Percentiles rank a stretch among this genome's conserved stretches.
Evolutionary conservation across 2,888 invertebrate species (phyloP).

Genomic region (Coelopa pilipes): DNA sequence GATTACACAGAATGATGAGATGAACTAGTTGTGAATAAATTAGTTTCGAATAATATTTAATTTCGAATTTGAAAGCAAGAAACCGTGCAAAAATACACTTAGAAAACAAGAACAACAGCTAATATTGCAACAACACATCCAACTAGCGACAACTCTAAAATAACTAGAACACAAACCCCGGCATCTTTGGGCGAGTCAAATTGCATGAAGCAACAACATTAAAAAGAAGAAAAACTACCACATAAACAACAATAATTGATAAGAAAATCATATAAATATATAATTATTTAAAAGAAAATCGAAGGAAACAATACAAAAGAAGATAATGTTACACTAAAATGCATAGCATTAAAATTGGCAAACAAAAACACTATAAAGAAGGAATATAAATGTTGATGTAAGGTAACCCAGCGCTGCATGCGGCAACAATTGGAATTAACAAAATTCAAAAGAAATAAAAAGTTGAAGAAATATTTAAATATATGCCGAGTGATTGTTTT

Average conservation of each 20-base stretch:
- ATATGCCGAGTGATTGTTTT: slow-evolving; percentile 34
- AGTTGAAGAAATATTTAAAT: slow-evolving; percentile 5
- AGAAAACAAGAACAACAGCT: slow-evolving; percentile 21
- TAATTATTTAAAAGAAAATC: slow-evolving; percentile 31
- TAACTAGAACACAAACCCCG: not conserved
- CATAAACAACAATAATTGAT: slow-evolving; percentile 22
- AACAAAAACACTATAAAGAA: not conserved
- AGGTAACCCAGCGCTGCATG: slow-evolving; percentile 25
- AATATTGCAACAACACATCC: slow-evolving; percentile 22
- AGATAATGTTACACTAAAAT: slow-evolving; percentile 21
- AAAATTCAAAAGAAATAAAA: slow-evolving; percentile 23
- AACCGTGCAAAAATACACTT: no score
- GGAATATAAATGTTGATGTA: slow-evolving; percentile 21
- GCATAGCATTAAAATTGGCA: slow-evolving; percentile 22
- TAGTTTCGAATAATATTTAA: slow-evolving; percentile 29
- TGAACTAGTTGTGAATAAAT: slow-evolving; percentile 44
- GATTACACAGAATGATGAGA: slow-evolving; percentile 84
- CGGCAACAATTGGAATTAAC: slow-evolving; percentile 15
- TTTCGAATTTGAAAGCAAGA: no score
- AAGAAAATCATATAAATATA: slow-evolving; percentile 28
- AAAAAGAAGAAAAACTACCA: slow-evolving; percentile 16
- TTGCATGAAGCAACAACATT: slow-evolving; percentile 19
- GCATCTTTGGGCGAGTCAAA: slow-evolving; percentile 18
- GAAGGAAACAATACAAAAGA: slow-evolving; percentile 19
- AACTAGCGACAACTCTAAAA: slow-evolving; percentile 27